phyloP scores from a whole-genome alignment of 2,888 invertebrate species.

The Melitaea athalia region DNA sequence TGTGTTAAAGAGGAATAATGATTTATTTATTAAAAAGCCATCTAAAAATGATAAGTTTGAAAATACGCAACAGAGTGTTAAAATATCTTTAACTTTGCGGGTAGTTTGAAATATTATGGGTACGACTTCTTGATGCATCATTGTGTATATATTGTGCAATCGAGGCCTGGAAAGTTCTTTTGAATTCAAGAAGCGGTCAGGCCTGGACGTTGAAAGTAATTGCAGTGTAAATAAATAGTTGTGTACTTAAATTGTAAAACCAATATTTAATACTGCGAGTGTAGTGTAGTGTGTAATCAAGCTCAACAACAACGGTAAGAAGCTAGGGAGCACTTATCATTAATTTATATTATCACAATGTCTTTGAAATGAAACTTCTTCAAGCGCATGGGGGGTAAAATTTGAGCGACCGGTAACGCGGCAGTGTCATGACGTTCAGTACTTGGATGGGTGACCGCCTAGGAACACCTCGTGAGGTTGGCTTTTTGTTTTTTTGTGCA shows the following conservation, averaged over 20 bases:
- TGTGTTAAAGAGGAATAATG: too few species aligned
- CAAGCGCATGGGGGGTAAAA: too few species aligned
- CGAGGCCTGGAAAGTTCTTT: constrained; percentile 46
- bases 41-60: background rate
- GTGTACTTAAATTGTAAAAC: too few species aligned
- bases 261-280: constrained; percentile 58
- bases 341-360: background rate
- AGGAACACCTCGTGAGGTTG: too few species aligned
- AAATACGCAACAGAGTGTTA: background rate
- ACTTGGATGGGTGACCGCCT: too few species aligned
- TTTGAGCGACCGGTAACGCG: too few species aligned
- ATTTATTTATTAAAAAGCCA: too few species aligned
- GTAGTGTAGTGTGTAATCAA: too few species aligned
- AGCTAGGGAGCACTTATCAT: constrained; percentile 43
- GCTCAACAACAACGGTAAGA: constrained; percentile 59
- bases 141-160: constrained; percentile 53
- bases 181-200: constrained; percentile 28
- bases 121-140: background rate
- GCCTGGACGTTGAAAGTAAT: constrained; percentile 35
- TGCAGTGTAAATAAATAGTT: constrained; percentile 56
- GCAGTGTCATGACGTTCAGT: too few species aligned
- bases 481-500: too few species aligned
- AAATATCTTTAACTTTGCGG: constrained; percentile 19
- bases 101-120: constrained; percentile 16
- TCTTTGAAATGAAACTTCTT: background rate